Evolutionary conservation across 2,888 invertebrate species (phyloP), one percentile per base, ranked within the genome.

Genomic region (Megastigmus dorsalis): DNA sequence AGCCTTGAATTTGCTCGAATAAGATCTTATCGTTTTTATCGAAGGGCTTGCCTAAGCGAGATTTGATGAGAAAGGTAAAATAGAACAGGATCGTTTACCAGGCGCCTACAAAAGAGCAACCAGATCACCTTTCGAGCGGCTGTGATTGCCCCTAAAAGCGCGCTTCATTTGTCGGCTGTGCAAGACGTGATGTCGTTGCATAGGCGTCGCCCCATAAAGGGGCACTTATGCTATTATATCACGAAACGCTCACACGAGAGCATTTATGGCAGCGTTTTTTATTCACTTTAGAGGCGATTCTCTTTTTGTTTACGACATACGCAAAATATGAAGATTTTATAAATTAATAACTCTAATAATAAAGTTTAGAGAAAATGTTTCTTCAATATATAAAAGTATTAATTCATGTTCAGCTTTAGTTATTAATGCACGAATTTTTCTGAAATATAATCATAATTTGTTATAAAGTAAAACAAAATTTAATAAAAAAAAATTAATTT

Each of bases 1-100:
- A 81, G 80, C 82, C 82, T 79, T 65, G 77, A 80, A 82, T 80
- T 82, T 79, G 79, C 78, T 78, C 78, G 68, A 72, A 78, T 73
- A 79, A 77, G 81, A 82, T 82, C 79, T 63, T 69, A 73, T 75
- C 77, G 63, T 75, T 79, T 79, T 80, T 75, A 77, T 77, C 77
- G 79, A 79, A 80, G 80, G 79, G 80, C 68, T 77, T 66, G 73
- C 74, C 78, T 80, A 81, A 82, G 81, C 82, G 82, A 81, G 79
- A 80, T 82, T 82, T 80, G 82, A 82, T 79, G 82, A 79, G 80
- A 80, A 80, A 62, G 43, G 50, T 82, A 79, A 78, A 79, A 79
- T 78, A 75, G 79, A 80, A 79, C 79, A 79, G 75, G 80, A 81
- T 80, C 80, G 80, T 79, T 77, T 74, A 74, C 67, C 7, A 2